These are phyloP conservation scores for Drosophila leonis DNA, from an alignment of 2,888 invertebrate genomes.

Conservation along the genomic window DNA sequence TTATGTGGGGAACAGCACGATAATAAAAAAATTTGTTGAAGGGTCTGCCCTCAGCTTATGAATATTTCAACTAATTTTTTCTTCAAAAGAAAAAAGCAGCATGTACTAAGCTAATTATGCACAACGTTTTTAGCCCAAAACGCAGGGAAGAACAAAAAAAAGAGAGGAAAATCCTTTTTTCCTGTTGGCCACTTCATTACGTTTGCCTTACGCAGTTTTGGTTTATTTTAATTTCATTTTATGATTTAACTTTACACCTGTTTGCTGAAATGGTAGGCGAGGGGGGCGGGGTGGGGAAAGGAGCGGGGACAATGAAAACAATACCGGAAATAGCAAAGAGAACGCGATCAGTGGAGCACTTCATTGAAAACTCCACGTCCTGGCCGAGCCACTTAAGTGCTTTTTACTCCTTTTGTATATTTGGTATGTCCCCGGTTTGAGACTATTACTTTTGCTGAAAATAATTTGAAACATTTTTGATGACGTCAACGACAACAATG, in stretches of 20 bases:
- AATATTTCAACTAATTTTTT: slow-evolving; percentile 69
- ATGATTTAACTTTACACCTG: slow-evolving; percentile 85
- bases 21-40: slow-evolving; percentile 7
- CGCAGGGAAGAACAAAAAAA: slow-evolving; percentile 7
- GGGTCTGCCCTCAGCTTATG: slow-evolving; percentile 45
- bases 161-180: slow-evolving; percentile 57
- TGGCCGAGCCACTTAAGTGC: slow-evolving; percentile 78
- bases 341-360: slow-evolving; percentile 63
- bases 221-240: slow-evolving; percentile 84
- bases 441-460: slow-evolving; percentile 66
- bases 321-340: slow-evolving; percentile 45
- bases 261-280: slow-evolving; percentile 44
- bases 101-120: slow-evolving; percentile 78
- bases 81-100: slow-evolving; percentile 50
- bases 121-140: slow-evolving; percentile 41
- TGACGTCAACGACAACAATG: slow-evolving; percentile 53
- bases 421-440: slow-evolving; percentile 41
- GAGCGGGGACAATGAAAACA: slow-evolving; percentile 33
- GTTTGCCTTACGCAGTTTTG: slow-evolving; percentile 57
- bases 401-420: slow-evolving; percentile 55
- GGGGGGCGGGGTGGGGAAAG: slow-evolving; percentile 7
- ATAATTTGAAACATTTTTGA: slow-evolving; percentile 72
- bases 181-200: slow-evolving; percentile 67
- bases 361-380: slow-evolving; percentile 80
- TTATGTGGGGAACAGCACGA: neutral